Evolutionary conservation across 1,140 invertebrate species (phyloP), one percentile per base, ranked within the genome.

Genomic region (Eufriesea mexicana): DNA sequence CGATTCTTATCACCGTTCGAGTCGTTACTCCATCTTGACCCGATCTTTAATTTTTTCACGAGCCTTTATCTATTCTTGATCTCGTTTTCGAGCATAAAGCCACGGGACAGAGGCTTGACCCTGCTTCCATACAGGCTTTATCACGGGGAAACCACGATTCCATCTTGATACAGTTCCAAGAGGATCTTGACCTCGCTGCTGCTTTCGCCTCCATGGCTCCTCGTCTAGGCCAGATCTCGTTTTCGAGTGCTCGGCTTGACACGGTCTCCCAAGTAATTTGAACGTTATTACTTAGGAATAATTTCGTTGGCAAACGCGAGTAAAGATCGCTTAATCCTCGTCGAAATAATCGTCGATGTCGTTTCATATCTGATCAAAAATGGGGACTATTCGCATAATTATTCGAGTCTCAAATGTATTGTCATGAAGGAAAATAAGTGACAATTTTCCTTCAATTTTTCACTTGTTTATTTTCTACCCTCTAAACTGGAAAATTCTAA

Each of bases 221-320:
- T 72, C 54, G 28, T 35, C 18, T 12, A 20, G 14, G 42, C 25
- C 5, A 18, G 47, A 23, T 51, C 70, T 25, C 6, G 10, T 28
- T 28, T 18, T 28, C 5, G 61, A 80, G 70, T 4, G n/a, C 7
- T 35, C 45, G 59, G 68, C 84, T 85, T 85, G 83, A 79, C 88
- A 84, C 72, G 57, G 59, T 89, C 83, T 83, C 57, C n/a, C 35
- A 18, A 64, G 49, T 64, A 59, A 59, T 59, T 59, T 42, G 5
- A 45, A 74, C 42, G n/a, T 42, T 61, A 42, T 61, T 74, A 20
- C n/a, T 20, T 28, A n/a, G n/a, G n/a, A n/a, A n/a, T n/a, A n/a
- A n/a, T n/a, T n/a, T n/a, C n/a, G n/a, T n/a, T n/a, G n/a, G n/a
- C n/a, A n/a, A n/a, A n/a, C n/a, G n/a, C n/a, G n/a, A n/a, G n/a